Evolutionary conservation across 2,888 invertebrate species (phyloP).

Genomic region (Chalcis sispes): DNA sequence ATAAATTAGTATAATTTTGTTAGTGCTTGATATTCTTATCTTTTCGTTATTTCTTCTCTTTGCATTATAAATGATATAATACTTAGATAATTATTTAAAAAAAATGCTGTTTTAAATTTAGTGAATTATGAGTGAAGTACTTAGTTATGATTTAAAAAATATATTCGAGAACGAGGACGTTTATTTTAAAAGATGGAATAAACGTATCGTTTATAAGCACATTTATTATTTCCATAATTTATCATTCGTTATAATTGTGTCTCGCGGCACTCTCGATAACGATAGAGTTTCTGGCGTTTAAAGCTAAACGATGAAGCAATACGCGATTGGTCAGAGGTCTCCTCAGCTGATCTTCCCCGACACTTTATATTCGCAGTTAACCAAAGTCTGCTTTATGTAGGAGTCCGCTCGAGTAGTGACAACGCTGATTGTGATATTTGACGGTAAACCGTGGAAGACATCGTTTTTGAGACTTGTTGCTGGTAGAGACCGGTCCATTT

Average conservation of each 20-base stretch:
- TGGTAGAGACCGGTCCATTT: slow-evolving; percentile 5
- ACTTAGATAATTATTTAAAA: no score
- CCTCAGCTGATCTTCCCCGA: slow-evolving; percentile 50
- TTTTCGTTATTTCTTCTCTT: no score
- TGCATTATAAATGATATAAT: no score
- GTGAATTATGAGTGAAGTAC: no score
- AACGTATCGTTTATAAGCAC: no score
- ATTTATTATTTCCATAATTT: background rate
- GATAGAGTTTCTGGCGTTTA: background rate
- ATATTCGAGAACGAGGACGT: no score
- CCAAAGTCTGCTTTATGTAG: background rate
- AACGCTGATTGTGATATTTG: background rate
- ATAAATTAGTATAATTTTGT: no score
- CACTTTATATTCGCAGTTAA: background rate
- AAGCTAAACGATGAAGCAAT: background rate
- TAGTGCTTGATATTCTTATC: no score
- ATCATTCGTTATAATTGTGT: slow-evolving; percentile 28
- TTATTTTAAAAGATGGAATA: no score
- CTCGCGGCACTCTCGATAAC: slow-evolving; percentile 24
- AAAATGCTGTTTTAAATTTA: no score
- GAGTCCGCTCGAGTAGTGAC: background rate
- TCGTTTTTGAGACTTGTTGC: slow-evolving; percentile 42
- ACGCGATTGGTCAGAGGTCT: slow-evolving; percentile 42
- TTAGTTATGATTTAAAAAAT: no score
- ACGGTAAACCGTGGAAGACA: background rate